These are phyloP conservation scores for Xenops minutus DNA, from an alignment of 2,797 vertebrate species.

Conservation along the genomic window DNA sequence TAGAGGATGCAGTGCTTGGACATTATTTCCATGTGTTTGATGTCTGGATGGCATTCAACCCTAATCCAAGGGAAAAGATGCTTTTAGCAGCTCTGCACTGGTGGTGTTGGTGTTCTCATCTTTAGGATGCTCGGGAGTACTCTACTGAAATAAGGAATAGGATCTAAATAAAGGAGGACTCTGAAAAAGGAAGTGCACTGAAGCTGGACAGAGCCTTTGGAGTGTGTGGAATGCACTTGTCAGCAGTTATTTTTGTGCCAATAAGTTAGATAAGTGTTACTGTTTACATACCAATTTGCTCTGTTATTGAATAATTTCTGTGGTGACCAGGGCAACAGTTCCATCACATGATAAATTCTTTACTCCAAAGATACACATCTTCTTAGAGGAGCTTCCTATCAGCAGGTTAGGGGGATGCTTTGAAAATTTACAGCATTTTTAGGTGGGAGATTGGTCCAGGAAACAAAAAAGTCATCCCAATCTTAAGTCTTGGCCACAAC, in stretches of 20 bases:
- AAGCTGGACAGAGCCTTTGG: slow-evolving; percentile 21
- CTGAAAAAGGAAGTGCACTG: neutral
- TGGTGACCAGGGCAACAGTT: slow-evolving; percentile 51
- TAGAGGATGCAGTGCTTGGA: neutral
- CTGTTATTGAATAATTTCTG: slow-evolving; percentile 62
- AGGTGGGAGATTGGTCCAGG: neutral
- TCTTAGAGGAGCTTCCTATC: neutral
- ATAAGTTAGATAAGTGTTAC: slow-evolving; percentile 62
- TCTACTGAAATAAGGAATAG: neutral
- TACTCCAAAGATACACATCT: slow-evolving; percentile 22
- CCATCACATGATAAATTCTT: slow-evolving; percentile 12
- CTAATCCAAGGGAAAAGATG: neutral
- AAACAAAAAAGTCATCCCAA: neutral
- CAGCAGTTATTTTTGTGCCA: slow-evolving; percentile 64
- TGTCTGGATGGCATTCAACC: neutral
- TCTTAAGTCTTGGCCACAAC: neutral
- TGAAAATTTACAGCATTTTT: neutral
- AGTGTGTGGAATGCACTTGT: slow-evolving; percentile 63
- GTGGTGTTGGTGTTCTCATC: neutral
- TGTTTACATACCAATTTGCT: slow-evolving; percentile 69
- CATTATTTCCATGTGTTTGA: neutral
- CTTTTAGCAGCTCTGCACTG: neutral
- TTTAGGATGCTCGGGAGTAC: neutral
- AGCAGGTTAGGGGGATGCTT: neutral
- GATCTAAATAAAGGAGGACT: neutral